Evolutionary conservation across 1,140 invertebrate genomes (phyloP).

Genomic region (Neodiprion virginianus): DNA sequence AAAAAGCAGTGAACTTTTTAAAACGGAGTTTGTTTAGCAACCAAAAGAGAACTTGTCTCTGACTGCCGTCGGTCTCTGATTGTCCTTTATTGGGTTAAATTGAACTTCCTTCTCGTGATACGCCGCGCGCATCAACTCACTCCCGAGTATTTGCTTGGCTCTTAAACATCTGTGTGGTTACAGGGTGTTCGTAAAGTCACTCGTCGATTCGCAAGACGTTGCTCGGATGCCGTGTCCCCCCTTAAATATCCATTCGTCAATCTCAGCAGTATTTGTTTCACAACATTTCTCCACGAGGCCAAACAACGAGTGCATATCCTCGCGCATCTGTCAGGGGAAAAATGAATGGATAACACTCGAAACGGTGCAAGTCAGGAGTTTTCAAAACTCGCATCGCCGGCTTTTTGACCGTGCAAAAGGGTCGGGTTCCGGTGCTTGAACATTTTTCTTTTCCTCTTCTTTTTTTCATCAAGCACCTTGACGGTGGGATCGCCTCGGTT

Average conservation of each 20-base stretch:
- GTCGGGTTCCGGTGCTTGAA: not conserved
- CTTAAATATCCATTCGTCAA: not conserved
- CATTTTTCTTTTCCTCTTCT: not conserved
- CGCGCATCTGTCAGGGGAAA: not conserved
- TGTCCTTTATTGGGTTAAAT: constrained; percentile 65
- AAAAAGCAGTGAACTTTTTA: not conserved
- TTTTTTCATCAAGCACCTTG: not conserved
- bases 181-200: constrained; percentile 54
- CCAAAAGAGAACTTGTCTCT: constrained; percentile 50
- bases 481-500: not conserved
- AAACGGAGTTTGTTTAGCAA: constrained; percentile 22
- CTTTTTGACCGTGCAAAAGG: constrained; percentile 1
- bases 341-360: not conserved
- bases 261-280: not conserved
- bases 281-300: not conserved
- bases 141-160: constrained; percentile 58
- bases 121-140: constrained; percentile 61
- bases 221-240: not conserved
- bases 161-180: constrained; percentile 57
- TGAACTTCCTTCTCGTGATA: constrained; percentile 65
- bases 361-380: not conserved
- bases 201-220: constrained; percentile 7
- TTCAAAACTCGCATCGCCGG: too few species aligned
- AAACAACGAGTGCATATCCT: not conserved
- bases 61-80: constrained; percentile 60